These are phyloP conservation scores for Mesembrinibis cayennensis DNA, from an alignment of 2,113 vertebrate species.

Conservation along the genomic window DNA sequence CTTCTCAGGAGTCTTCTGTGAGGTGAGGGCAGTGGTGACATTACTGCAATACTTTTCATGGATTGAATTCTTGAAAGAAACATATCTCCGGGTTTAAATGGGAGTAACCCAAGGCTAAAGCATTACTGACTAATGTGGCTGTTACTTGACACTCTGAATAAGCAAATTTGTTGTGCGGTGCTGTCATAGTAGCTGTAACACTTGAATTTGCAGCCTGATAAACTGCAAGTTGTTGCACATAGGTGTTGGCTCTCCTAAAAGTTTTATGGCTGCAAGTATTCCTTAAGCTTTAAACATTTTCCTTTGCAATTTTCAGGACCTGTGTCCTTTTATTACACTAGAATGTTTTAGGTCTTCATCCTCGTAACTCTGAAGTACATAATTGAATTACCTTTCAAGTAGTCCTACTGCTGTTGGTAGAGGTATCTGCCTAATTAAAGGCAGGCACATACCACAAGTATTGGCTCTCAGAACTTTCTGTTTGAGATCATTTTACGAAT, in stretches of 20 bases:
- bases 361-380: background rate
- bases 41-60: background rate
- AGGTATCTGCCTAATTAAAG: background rate
- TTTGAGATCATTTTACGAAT: background rate
- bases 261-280: background rate
- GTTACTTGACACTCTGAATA: slow-evolving; percentile 45
- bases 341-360: background rate
- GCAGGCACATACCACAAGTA: background rate
- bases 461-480: background rate
- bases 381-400: background rate
- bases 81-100: background rate
- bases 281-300: background rate
- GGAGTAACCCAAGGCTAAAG: background rate
- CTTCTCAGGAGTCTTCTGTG: slow-evolving; percentile 83
- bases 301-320: background rate
- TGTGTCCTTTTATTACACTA: background rate
- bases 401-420: background rate
- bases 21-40: slow-evolving; percentile 78
- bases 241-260: background rate
- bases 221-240: background rate
- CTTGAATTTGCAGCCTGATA: background rate
- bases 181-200: background rate
- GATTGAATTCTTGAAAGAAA: slow-evolving; percentile 9
- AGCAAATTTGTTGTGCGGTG: slow-evolving; percentile 10
- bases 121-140: background rate